A percentile compares a stretch with the other conserved stretches of the same genome.
phyloP scores from a whole-genome alignment of 2,113 vertebrate species.

The Bothrops jararaca region DNA sequence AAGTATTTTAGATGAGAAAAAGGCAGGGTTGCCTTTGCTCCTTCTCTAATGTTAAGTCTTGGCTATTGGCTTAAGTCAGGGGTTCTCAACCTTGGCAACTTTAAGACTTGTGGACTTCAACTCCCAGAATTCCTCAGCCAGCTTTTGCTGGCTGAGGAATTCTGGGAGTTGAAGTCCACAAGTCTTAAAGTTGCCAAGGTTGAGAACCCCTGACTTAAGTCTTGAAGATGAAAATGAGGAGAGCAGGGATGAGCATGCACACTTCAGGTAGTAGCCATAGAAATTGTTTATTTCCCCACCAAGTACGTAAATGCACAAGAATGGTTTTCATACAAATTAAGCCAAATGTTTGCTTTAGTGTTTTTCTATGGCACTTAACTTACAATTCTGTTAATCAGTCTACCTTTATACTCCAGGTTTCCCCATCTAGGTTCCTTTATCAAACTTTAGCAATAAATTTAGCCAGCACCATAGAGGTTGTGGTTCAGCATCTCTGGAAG shows the following conservation, averaged over 20 bases:
- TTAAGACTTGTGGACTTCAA: too few relatives aligned
- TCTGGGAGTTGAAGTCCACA: too few relatives aligned
- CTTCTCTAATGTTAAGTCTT: background rate
- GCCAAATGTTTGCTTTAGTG: background rate
- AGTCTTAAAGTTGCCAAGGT: too few relatives aligned
- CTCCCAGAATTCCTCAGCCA: too few relatives aligned
- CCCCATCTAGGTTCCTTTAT: background rate
- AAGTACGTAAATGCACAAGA: background rate
- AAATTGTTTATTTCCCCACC: background rate
- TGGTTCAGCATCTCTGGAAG: background rate
- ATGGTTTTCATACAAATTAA: background rate
- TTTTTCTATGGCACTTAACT: background rate
- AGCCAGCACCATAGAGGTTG: background rate
- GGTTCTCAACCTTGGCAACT: too few relatives aligned
- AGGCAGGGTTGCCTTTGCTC: background rate
- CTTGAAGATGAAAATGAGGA: background rate
- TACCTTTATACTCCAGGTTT: background rate
- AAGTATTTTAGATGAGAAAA: background rate
- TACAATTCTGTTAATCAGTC: background rate
- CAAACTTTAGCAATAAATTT: background rate
- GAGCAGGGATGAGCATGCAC: background rate
- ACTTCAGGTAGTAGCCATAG: background rate
- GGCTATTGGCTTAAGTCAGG: background rate
- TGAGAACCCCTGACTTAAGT: too few relatives aligned
- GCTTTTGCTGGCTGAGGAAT: too few relatives aligned